Evolutionary conservation across 1,140 invertebrate species (phyloP).

Genomic region (Neuroterus valhalla): DNA sequence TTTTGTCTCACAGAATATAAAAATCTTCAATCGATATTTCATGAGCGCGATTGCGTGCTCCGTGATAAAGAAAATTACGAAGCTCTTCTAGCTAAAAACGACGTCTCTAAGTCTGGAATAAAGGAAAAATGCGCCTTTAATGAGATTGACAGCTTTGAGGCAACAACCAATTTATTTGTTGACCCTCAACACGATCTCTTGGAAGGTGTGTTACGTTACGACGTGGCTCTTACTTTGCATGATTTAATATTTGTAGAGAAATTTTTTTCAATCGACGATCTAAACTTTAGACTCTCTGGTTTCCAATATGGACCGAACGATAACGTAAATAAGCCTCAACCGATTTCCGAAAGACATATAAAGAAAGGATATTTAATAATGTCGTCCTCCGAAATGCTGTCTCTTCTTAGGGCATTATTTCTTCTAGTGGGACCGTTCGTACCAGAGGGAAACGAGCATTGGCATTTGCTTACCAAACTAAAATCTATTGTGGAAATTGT

Average conservation of each 20-base stretch:
- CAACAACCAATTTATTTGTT: slow-evolving; percentile 51
- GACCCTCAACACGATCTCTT: slow-evolving; percentile 63
- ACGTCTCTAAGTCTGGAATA: slow-evolving; percentile 28
- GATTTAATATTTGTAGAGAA: slow-evolving; percentile 48
- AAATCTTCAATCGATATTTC: slow-evolving; percentile 31
- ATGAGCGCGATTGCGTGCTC: slow-evolving; percentile 36
- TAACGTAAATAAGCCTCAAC: slow-evolving; percentile 33
- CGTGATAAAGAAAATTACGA: slow-evolving; percentile 33
- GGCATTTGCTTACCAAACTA: slow-evolving; percentile 37
- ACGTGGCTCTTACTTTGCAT: slow-evolving; percentile 49
- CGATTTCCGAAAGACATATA: slow-evolving; percentile 34
- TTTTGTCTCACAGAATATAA: slow-evolving; percentile 32
- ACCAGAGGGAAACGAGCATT: slow-evolving; percentile 32
- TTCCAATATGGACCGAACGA: slow-evolving; percentile 31
- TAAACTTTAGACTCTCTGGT: slow-evolving; percentile 44
- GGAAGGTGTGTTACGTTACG: slow-evolving; percentile 57
- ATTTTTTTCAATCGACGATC: slow-evolving; percentile 50
- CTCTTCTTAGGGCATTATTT: slow-evolving; percentile 38
- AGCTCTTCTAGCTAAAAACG: slow-evolving; percentile 2
- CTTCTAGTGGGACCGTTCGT: slow-evolving; percentile 37
- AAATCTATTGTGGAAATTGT: slow-evolving; percentile 36
- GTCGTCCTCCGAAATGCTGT: slow-evolving; percentile 41
- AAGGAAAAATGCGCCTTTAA: slow-evolving; percentile 45
- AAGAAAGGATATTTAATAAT: slow-evolving; percentile 34
- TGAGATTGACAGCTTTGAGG: slow-evolving; percentile 49